phyloP scores from a whole-genome alignment of 2,888 invertebrate genomes.

The Lordiphosa andalusiaca region DNA sequence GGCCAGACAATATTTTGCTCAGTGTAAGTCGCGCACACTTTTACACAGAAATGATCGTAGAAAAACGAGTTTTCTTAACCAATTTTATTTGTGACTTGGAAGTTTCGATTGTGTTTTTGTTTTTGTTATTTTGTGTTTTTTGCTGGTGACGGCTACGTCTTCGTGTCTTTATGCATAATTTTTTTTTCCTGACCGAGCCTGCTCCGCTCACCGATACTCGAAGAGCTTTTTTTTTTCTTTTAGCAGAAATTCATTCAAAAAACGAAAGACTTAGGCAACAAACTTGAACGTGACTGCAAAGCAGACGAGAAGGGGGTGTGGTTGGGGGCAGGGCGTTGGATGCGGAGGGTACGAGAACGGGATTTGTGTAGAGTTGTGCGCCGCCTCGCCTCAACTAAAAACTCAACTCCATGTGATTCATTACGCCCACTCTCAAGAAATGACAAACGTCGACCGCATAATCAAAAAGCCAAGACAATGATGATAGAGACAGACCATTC shows the following conservation, averaged over 20 bases:
- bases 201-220: conserved; percentile 21
- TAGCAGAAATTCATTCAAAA: conserved; percentile 69
- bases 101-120: conserved; percentile 51
- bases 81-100: conserved; percentile 62
- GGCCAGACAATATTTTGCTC: conserved; percentile 40
- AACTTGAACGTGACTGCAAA: conserved; percentile 52
- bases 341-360: conserved; percentile 8
- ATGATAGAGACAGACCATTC: background rate
- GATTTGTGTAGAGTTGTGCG: conserved; percentile 18
- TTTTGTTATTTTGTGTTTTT: conserved; percentile 24
- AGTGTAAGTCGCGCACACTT: conserved; percentile 45
- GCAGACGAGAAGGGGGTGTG: conserved; percentile 20
- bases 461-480: conserved; percentile 39
- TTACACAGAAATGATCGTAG: conserved; percentile 39
- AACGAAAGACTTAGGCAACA: conserved; percentile 70
- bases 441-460: conserved; percentile 26
- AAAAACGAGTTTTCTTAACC: conserved; percentile 67
- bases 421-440: conserved; percentile 53
- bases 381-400: conserved; percentile 31
- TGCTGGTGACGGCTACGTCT: conserved; percentile 37
- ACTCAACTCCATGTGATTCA: conserved; percentile 54
- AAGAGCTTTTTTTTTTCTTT: conserved; percentile 17
- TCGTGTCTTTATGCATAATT: conserved; percentile 52
- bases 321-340: background rate
- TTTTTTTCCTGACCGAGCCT: conserved; percentile 42